These are phyloP conservation scores for Otis tarda DNA, from an alignment of 2,113 vertebrate species.

Conservation along the genomic window DNA sequence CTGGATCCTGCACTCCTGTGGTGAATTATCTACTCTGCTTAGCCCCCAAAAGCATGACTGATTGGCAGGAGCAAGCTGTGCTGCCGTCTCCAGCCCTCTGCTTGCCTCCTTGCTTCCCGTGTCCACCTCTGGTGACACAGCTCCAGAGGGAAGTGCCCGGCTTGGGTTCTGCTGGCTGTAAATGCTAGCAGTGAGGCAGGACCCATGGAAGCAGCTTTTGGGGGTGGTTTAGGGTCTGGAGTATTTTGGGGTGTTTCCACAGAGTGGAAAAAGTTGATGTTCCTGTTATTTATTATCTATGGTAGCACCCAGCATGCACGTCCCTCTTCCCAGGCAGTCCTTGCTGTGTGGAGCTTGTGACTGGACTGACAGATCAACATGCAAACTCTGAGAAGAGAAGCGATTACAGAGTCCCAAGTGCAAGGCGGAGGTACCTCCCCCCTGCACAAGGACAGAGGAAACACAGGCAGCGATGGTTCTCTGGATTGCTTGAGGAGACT, in stretches of 20 bases:
- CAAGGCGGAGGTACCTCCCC: not conserved
- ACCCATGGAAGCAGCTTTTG: not conserved
- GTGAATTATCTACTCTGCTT: not conserved
- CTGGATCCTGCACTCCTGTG: not conserved
- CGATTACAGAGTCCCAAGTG: too few species aligned
- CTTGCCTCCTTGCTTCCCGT: not conserved
- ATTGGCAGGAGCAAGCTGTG: not conserved
- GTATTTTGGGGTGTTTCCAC: not conserved
- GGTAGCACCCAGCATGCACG: not conserved
- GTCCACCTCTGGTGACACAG: not conserved
- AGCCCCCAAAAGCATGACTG: not conserved
- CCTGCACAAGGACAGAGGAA: not conserved
- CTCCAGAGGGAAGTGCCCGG: rapidly evolving
- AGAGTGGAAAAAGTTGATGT: not conserved
- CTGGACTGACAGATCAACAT: not conserved
- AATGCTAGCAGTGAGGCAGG: not conserved
- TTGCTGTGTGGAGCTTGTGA: not conserved
- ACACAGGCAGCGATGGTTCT: not conserved
- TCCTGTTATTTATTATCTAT: not conserved
- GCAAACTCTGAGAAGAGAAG: not conserved
- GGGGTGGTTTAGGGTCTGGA: not conserved
- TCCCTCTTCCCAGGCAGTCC: not conserved
- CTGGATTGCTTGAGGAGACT: not conserved
- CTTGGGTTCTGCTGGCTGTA: not conserved
- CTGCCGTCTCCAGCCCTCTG: not conserved